These are phyloP conservation scores for Syritta pipiens DNA, from an alignment of 2,888 invertebrate genomes.

Conservation along the genomic window DNA sequence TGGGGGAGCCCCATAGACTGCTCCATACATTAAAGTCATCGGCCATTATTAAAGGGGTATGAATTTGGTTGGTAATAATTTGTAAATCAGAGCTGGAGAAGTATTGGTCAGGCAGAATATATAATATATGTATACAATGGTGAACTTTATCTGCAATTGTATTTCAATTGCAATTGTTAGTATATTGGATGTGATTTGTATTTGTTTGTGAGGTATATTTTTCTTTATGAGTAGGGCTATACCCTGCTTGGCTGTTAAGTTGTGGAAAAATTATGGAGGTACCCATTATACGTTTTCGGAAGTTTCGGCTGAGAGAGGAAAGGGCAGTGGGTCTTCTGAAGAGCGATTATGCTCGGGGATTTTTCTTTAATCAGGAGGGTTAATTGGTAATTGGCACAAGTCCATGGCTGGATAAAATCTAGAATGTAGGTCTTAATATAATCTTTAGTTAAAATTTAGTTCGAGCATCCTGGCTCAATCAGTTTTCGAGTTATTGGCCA, in stretches of 20 bases:
- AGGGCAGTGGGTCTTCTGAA: conserved; percentile 17
- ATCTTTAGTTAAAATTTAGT: no score
- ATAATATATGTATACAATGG: neutral
- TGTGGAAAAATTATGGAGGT: neutral
- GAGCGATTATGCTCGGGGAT: neutral
- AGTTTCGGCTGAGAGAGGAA: neutral
- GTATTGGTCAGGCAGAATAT: neutral
- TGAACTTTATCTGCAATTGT: neutral
- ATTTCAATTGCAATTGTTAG: conserved; percentile 1
- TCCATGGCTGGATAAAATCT: conserved; percentile 1
- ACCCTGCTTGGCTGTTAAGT: neutral
- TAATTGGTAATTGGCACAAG: conserved; percentile 11
- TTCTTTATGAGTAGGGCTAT: neutral
- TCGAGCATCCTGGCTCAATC: no score
- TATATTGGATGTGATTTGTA: neutral
- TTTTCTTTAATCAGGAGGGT: neutral
- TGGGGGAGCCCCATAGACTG: neutral
- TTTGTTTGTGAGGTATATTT: neutral
- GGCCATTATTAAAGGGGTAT: neutral
- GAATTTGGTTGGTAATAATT: neutral
- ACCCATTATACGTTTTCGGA: neutral
- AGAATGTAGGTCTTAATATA: no score
- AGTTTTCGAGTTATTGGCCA: no score
- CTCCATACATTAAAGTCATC: conserved; percentile 7
- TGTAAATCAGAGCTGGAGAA: neutral